Conservation (phyloP, 2,113 vertebrate species). For the Anas platyrhynchos region DNA sequence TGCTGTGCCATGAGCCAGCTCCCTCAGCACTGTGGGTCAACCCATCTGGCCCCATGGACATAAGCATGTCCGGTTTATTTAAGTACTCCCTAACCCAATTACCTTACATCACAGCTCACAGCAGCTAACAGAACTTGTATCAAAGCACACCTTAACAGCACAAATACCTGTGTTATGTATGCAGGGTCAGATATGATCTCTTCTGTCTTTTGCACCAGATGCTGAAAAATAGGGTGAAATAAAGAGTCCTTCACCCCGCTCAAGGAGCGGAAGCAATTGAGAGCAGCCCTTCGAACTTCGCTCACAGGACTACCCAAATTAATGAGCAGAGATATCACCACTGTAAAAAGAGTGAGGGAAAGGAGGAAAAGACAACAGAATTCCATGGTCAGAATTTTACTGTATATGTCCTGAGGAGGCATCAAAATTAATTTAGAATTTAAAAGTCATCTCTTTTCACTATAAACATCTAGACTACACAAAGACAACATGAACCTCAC, state of each 20-base stretch:
- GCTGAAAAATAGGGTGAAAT: slow-evolving; percentile 80
- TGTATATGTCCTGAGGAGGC: neutral
- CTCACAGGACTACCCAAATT: slow-evolving; percentile 84
- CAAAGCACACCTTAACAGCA: neutral
- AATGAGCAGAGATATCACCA: slow-evolving; percentile 85
- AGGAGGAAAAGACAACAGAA: neutral
- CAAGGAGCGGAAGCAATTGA: slow-evolving; percentile 81
- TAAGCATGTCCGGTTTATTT: no score
- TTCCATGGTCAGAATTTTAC: neutral
- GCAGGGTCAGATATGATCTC: slow-evolving; percentile 88
- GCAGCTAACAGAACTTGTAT: neutral
- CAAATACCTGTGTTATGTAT: slow-evolving; percentile 84
- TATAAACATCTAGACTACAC: neutral
- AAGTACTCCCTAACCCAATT: neutral
- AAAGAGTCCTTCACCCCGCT: slow-evolving; percentile 65
- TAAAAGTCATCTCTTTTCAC: neutral
- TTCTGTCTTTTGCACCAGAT: slow-evolving; percentile 82
- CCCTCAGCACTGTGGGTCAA: no score
- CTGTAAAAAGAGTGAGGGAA: slow-evolving; percentile 63
- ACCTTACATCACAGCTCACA: neutral
- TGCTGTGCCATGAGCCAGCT: no score
- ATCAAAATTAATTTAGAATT: neutral
- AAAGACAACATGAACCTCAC: neutral
- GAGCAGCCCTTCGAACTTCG: slow-evolving; percentile 86
- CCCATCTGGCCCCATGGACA: no score